Evolutionary conservation across 1,140 invertebrate species (phyloP), one percentile per base, ranked within the genome.

Genomic region (Aphidius ervi): DNA sequence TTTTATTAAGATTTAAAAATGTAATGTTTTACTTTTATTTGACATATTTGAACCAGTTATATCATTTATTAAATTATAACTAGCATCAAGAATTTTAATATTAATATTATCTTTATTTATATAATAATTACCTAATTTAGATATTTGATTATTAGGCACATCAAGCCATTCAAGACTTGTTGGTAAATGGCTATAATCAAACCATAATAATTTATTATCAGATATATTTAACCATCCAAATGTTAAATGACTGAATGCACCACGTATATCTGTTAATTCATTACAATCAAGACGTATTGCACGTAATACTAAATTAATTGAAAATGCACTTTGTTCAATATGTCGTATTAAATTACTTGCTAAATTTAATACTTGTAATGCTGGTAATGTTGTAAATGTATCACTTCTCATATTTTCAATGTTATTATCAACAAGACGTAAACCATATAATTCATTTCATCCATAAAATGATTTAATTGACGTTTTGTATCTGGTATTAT

Each of bases 221-320:
- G 92, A 94, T 61, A 95, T 88, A 80, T 96, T 97, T 37, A 97
- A 78, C 92, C 92, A 94, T 65, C 92, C 79, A 49, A 97, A 88
- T 1, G 88, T 85, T 69, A 94, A 87, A 68, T 93, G 88, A 61
- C 86, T 86, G 74, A 96, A 95, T 20, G 94, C 81, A 5, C 89
- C 90, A 71, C 88, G 90, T 54, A 96, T 92, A 69, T 94, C 91
- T 9, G 85, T 87, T 31, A 96, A 78, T 61, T 87, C 83, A 78
- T 97, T 97, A 31, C 88, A 88, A 76, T 96, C 93, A 40, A 97
- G 72, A 58, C 93, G 81, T 50, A 97, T 88, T 1, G 92, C 93
- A 76, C 94, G 89, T 49, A 97, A 82, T 72, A 88, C 88, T 5
- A 82, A 80, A 68, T 93, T 89, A 61, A 84, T 85, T 67, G 89